Conservation (phyloP, 2,113 vertebrate species). For the Amphiprion ocellaris region DNA sequence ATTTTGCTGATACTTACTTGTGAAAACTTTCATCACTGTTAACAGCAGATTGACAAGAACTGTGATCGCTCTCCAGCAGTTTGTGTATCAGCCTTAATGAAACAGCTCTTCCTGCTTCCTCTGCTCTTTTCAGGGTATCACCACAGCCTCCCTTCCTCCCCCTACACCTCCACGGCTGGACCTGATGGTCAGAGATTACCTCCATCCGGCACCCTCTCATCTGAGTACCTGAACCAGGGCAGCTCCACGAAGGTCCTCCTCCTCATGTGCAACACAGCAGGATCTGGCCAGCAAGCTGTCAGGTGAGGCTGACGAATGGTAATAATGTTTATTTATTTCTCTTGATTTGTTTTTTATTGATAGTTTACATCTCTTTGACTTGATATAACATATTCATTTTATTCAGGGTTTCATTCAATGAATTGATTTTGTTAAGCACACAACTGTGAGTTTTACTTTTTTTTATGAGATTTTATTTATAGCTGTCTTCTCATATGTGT, state of each 20-base stretch:
- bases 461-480: constrained; percentile 10
- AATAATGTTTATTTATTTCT: neutral
- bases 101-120: constrained; percentile 11
- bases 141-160: constrained; percentile 87
- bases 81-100: neutral
- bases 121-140: constrained; percentile 81
- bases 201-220: constrained; percentile 81
- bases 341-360: neutral
- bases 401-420: neutral
- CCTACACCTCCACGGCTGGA: constrained; percentile 69
- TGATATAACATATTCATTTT: neutral
- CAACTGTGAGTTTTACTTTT: neutral
- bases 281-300: constrained; percentile 84
- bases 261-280: constrained; percentile 90
- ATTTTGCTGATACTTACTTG: too few relatives aligned
- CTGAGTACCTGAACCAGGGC: constrained; percentile 84
- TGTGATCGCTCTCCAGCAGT: neutral
- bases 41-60: too few relatives aligned
- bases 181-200: constrained; percentile 73
- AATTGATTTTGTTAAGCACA: neutral
- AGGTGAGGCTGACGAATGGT: constrained; percentile 79
- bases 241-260: constrained; percentile 84
- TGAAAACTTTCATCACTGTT: too few relatives aligned
- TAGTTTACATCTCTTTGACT: neutral
- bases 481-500: neutral